Evolutionary conservation across 2,113 vertebrate species (phyloP).

Genomic region (Brienomyrus brachyistius): DNA sequence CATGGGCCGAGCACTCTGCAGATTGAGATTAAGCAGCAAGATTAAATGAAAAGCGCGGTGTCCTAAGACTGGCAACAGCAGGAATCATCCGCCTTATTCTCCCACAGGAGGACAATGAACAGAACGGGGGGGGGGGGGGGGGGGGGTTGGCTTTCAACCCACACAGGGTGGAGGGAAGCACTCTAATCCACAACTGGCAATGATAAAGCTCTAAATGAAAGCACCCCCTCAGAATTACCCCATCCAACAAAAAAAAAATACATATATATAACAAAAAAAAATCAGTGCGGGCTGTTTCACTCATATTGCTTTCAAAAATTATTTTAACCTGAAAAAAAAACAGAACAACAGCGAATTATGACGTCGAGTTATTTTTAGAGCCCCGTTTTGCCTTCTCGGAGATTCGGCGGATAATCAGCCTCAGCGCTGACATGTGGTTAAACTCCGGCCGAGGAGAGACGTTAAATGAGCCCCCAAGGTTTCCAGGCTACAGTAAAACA

Average conservation of each 20-base stretch:
- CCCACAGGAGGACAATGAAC: neutral
- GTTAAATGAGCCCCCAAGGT: neutral
- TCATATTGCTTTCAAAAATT: neutral
- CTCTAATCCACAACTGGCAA: neutral
- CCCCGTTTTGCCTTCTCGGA: neutral
- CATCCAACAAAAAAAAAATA: neutral
- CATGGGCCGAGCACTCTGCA: neutral
- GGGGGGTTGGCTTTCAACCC: neutral
- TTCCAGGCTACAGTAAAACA: conserved; percentile 7
- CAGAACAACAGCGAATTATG: neutral
- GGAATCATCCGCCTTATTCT: neutral
- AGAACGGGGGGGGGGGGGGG: neutral
- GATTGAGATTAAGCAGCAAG: neutral
- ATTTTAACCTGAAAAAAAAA: neutral
- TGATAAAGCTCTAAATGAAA: neutral
- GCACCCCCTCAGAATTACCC: neutral
- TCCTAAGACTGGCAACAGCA: neutral
- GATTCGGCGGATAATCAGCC: neutral
- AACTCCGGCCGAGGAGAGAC: neutral
- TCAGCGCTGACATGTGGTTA: neutral
- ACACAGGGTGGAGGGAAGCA: neutral
- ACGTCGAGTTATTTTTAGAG: neutral
- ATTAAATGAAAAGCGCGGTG: neutral
- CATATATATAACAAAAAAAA: neutral
- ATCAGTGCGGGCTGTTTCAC: neutral